phyloP scores from a whole-genome alignment of 2,888 invertebrate species.

The Philaethria dido region DNA sequence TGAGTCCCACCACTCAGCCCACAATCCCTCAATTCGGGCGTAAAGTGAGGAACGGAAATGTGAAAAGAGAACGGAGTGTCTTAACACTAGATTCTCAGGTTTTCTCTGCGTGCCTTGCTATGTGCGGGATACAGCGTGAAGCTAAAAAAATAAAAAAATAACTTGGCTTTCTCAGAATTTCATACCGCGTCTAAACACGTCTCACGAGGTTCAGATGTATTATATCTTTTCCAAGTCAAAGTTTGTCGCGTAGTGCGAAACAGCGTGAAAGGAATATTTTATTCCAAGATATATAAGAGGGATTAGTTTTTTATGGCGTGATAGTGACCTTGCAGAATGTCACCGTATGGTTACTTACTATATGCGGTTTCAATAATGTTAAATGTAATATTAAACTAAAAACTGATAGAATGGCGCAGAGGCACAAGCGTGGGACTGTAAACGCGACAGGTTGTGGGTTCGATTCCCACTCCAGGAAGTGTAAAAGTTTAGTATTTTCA shows the following conservation, averaged over 20 bases:
- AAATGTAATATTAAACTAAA: too few relatives aligned
- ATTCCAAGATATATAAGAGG: neutral
- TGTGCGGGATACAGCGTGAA: too few relatives aligned
- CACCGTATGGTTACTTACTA: neutral
- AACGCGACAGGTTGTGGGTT: too few relatives aligned
- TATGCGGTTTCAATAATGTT: too few relatives aligned
- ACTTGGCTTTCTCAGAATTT: slow-evolving; percentile 11
- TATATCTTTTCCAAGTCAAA: slow-evolving; percentile 23
- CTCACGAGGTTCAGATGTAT: slow-evolving; percentile 11
- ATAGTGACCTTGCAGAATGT: neutral
- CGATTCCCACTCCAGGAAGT: too few relatives aligned
- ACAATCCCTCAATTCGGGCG: neutral
- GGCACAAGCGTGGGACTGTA: too few relatives aligned
- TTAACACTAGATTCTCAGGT: neutral
- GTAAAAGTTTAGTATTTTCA: too few relatives aligned
- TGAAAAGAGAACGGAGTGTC: too few relatives aligned
- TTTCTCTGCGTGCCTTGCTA: too few relatives aligned
- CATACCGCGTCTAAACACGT: slow-evolving; percentile 19
- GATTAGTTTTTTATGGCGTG: neutral
- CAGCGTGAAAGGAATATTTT: slow-evolving; percentile 17
- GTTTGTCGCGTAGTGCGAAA: slow-evolving; percentile 11
- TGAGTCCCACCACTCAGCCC: too few relatives aligned
- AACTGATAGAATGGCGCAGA: too few relatives aligned
- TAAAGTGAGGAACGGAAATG: neutral
- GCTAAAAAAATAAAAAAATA: too few relatives aligned